Evolutionary conservation across 2,888 invertebrate genomes (phyloP), one percentile per base, ranked within the genome.

Genomic region (Melikaiella ostensackeni): DNA sequence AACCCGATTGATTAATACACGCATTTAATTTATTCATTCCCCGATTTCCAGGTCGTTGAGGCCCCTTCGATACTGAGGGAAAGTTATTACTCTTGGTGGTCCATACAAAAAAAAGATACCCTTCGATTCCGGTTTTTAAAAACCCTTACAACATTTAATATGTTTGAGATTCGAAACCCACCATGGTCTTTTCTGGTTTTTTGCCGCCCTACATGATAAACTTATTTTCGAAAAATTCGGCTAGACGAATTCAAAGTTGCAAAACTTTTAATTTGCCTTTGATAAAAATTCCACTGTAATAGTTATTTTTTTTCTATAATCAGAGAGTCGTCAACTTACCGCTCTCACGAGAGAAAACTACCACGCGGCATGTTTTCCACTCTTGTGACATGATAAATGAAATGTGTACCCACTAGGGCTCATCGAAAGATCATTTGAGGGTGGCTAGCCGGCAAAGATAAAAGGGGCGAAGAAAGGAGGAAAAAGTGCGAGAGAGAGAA

Each of bases 11-110:
- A 87, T 88, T 87, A 87, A 88, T 87, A 81, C 83, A 85, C 84
- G 80, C 87, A 85, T 85, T 88, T 88, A 88, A 88, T 88, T 88
- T 88, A 88, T 87, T 88, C 88, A 84, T 87, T 88, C 86, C 84
- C 80, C 86, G 83, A 84, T 84, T 79, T 79, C 77, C 63, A 79
- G 77, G 61, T 75, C 62, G n/a, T 62, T 63, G 55, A 27, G 66
- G 46, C 27, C 66, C 19, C 24, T 21, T 73, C 50, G 74, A 66
- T 57, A 70, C 30, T 21, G 30, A n/a, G 46, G 46, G 19, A 66
- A 50, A 70, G 30, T 70, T 50, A 21, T 50, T 27, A 19, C 70
- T 11, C 24, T 70, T 70, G 70, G 70, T 70, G 70, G 70, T 70
- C 70, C 70, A 11, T 6, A 11, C 6, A 16, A 66, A n/a, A 27